Conservation (phyloP, 2,113 vertebrate genomes). For the Circaetus gallicus region DNA sequence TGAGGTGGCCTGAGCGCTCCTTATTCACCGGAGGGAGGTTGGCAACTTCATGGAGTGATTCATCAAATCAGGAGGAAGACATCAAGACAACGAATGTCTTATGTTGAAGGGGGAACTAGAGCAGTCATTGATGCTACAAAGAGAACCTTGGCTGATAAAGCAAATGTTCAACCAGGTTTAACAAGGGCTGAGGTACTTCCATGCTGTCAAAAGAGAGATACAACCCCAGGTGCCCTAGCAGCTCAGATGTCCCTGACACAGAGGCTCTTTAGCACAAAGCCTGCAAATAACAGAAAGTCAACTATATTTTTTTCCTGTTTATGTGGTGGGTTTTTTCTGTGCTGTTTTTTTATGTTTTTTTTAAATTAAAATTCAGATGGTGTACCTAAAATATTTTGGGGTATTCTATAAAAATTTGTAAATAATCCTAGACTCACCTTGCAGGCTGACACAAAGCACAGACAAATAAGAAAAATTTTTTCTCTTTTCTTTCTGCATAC, state of each 20-base stretch:
- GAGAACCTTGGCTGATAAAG: not conserved
- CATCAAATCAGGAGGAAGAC: not conserved
- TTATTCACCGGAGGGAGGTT: accelerated
- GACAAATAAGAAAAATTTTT: not conserved
- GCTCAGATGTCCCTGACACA: not conserved
- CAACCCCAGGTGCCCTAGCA: not conserved
- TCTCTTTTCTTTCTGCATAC: not conserved
- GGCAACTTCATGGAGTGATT: not conserved
- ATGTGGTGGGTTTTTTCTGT: accelerated
- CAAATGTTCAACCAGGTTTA: not conserved
- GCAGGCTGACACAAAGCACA: not conserved
- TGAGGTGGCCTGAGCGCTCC: not conserved
- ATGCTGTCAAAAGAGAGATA: not conserved
- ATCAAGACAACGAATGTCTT: not conserved
- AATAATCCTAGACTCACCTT: not conserved
- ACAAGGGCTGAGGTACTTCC: not conserved
- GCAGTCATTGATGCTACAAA: not conserved
- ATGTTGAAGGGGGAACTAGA: not conserved
- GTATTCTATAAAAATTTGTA: not conserved
- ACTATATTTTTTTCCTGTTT: not conserved
- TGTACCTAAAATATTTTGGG: not conserved
- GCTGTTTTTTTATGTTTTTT: not conserved
- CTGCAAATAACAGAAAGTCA: not conserved
- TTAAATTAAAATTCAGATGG: not conserved
- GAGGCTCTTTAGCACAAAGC: not conserved